Percentiles rank a stretch among this genome's conserved stretches.
Evolutionary conservation across 23 tunicate species (phyloP).

Genomic region (Pegea sp.): DNA sequence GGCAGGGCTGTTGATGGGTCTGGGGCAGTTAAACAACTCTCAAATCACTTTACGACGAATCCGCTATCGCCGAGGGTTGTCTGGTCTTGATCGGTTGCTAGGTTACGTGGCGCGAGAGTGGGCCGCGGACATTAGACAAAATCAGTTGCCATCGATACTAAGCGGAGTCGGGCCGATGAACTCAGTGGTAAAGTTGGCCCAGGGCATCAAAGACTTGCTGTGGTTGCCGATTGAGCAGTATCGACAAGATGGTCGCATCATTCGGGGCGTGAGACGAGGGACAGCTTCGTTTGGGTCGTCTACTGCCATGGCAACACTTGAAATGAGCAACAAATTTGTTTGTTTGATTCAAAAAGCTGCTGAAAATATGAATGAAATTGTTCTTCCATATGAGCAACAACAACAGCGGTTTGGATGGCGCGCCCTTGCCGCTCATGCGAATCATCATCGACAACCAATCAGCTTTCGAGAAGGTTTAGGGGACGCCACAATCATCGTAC

Average conservation of each 20-base stretch:
- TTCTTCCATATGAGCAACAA: conserved; percentile 24
- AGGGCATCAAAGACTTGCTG: conserved; percentile 66
- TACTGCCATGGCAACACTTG: conserved; percentile 84
- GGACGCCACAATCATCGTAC: conserved; percentile 53
- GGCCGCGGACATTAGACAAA: conserved; percentile 66
- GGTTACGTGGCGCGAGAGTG: conserved; percentile 52
- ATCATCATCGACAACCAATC: conserved; percentile 27
- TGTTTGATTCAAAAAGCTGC: conserved; percentile 74
- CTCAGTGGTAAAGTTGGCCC: conserved; percentile 63
- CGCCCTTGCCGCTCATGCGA: conserved; percentile 23
- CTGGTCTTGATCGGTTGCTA: conserved; percentile 50
- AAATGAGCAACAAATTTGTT: conserved; percentile 43
- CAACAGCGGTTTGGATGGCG: conserved; percentile 22
- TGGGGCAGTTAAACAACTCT: conserved; percentile 69
- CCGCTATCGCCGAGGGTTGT: conserved; percentile 38
- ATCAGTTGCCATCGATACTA: conserved; percentile 75
- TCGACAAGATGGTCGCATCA: conserved; percentile 72
- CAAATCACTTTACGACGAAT: conserved; percentile 44
- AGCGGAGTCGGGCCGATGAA: conserved; percentile 97
- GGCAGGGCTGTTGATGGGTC: conserved; percentile 72
- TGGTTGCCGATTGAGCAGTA: conserved; percentile 87
- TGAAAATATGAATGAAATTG: conserved; percentile 62
- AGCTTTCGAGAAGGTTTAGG: conserved; percentile 81
- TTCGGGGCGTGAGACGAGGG: conserved; percentile 75
- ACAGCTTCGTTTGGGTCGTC: conserved; percentile 90